Percentiles rank a stretch among this genome's conserved stretches.
These are phyloP conservation scores for Synchiropus splendidus DNA, from an alignment of 2,113 vertebrate species.

Conservation along the genomic window DNA sequence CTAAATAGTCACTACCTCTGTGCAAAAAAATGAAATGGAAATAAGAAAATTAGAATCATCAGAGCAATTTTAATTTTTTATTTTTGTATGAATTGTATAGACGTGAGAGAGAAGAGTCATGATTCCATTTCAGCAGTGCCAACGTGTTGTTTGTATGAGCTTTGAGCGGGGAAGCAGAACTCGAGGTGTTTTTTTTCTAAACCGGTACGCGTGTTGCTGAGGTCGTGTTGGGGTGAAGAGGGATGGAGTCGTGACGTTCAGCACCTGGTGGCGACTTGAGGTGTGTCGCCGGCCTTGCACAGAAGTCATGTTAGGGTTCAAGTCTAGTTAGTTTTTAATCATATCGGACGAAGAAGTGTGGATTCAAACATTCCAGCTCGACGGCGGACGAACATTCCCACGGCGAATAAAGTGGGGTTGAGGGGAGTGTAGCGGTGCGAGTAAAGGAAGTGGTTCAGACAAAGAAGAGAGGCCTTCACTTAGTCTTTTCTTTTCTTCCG, in stretches of 20 bases:
- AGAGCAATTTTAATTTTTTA: slow-evolving; percentile 68
- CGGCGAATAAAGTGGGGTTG: too few species aligned
- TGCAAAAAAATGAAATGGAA: slow-evolving; percentile 63
- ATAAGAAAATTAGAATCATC: slow-evolving; percentile 51
- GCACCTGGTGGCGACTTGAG: slow-evolving; percentile 50
- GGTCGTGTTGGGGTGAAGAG: too few species aligned
- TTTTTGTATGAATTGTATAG: slow-evolving; percentile 77
- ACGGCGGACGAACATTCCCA: too few species aligned
- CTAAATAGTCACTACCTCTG: slow-evolving; percentile 76
- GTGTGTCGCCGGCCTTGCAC: slow-evolving; percentile 61
- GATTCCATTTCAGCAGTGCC: slow-evolving; percentile 68
- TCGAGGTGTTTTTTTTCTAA: slow-evolving; percentile 31
- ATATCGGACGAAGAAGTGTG: too few species aligned
- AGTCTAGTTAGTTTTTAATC: slow-evolving; percentile 16
- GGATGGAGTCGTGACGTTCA: too few species aligned
- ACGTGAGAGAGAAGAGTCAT: slow-evolving; percentile 21
- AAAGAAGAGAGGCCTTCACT: too few species aligned
- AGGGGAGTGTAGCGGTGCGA: too few species aligned
- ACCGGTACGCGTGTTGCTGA: slow-evolving; percentile 39
- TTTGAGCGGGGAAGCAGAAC: slow-evolving; percentile 47
- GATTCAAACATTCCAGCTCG: too few species aligned
- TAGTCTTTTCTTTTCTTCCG: slow-evolving; percentile 17
- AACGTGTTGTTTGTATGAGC: slow-evolving; percentile 54
- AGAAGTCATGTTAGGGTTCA: slow-evolving; percentile 52
- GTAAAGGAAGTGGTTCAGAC: too few species aligned